phyloP scores from a whole-genome alignment of 2,113 vertebrate genomes.

The Ardeotis arabs region DNA sequence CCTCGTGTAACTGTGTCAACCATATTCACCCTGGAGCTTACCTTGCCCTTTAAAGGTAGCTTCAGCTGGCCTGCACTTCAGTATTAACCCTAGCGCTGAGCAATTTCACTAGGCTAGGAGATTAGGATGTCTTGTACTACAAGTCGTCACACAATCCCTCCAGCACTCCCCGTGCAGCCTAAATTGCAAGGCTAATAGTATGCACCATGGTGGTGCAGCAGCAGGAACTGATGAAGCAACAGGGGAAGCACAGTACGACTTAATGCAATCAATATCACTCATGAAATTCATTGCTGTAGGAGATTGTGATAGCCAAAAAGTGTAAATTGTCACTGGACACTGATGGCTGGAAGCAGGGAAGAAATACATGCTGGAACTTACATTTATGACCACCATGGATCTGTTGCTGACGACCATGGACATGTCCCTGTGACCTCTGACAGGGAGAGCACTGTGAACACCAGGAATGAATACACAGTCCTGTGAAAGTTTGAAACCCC shows the following conservation, averaged over 20 bases:
- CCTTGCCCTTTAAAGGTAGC: background rate
- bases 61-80: background rate
- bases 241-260: background rate
- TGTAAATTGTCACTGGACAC: background rate
- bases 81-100: background rate
- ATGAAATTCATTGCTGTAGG: background rate
- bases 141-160: background rate
- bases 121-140: background rate
- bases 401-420: background rate
- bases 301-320: background rate
- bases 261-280: background rate
- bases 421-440: rapidly evolving
- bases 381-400: background rate
- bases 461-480: background rate
- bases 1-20: background rate
- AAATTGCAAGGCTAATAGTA: background rate
- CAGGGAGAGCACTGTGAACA: background rate
- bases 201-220: background rate
- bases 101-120: background rate
- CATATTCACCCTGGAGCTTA: background rate
- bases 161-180: background rate
- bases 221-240: background rate
- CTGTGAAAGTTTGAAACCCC: background rate
- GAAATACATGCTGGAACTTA: background rate
- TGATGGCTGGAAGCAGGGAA: background rate